Percentiles rank a stretch among this genome's conserved stretches.
phyloP scores from a whole-genome alignment of 2,797 vertebrate genomes.

The Masticophis lateralis region DNA sequence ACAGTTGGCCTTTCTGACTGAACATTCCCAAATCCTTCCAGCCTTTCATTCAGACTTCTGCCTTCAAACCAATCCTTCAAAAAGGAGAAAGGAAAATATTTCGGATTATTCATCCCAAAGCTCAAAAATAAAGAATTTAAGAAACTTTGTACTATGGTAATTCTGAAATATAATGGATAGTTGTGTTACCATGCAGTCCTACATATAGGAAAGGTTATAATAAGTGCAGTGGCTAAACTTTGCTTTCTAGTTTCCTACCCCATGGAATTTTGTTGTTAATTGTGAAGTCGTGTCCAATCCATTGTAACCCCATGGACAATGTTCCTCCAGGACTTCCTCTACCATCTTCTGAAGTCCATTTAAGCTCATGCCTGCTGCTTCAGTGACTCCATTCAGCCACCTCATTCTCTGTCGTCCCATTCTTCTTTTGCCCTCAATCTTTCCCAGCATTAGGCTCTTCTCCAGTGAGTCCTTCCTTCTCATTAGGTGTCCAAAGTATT shows the following conservation, averaged over 20 bases:
- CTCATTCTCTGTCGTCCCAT: too few species aligned
- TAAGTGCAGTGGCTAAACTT: not conserved
- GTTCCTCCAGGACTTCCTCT: too few species aligned
- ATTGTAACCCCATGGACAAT: too few species aligned
- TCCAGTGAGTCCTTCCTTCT: too few species aligned
- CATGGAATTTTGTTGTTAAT: not conserved
- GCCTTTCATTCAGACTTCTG: not conserved
- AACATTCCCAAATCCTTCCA: not conserved
- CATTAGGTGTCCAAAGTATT: too few species aligned
- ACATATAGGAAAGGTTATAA: not conserved
- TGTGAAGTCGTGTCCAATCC: too few species aligned
- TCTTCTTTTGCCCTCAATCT: too few species aligned
- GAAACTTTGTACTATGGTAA: not conserved
- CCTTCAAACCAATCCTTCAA: not conserved
- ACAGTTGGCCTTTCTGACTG: not conserved
- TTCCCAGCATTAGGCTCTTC: too few species aligned
- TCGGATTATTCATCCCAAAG: not conserved
- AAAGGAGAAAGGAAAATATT: not conserved
- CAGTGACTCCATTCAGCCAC: too few species aligned
- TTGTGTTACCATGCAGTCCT: not conserved
- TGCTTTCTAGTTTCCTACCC: not conserved
- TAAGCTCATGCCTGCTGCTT: too few species aligned
- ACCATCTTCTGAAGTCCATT: too few species aligned
- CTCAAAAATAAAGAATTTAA: not conserved
- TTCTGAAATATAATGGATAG: not conserved